Evolutionary conservation across 2,113 vertebrate genomes (phyloP), one percentile per base, ranked within the genome.

Genomic region (Ascaphus truei): DNA sequence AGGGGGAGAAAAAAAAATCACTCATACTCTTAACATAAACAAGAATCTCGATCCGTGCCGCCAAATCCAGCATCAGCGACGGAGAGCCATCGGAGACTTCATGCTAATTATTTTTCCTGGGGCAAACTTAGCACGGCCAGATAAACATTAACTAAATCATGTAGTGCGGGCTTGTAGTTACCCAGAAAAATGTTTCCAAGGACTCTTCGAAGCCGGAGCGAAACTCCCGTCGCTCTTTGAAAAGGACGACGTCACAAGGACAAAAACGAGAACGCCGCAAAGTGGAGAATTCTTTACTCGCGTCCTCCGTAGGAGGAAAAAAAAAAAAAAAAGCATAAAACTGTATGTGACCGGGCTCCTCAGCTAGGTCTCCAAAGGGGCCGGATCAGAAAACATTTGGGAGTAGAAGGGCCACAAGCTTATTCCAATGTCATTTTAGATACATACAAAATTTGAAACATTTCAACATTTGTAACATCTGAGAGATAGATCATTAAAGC

Each of bases 251-350:
- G 18, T 9, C 6, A 9, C 51, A 30, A 55, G 51, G 51, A 7
- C 51, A 10, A 27, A 26, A 2, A n/a, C n/a, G n/a, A n/a, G n/a
- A n/a, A n/a, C n/a, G n/a, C n/a, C n/a, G n/a, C n/a, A n/a, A n/a
- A n/a, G n/a, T n/a, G n/a, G n/a, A n/a, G n/a, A n/a, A n/a, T n/a
- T n/a, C n/a, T n/a, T n/a, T n/a, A n/a, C n/a, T n/a, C n/a, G n/a
- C n/a, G n/a, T n/a, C n/a, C n/a, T n/a, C n/a, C n/a, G n/a, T n/a
- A n/a, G n/a, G n/a, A n/a, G n/a, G n/a, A n/a, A n/a, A n/a, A n/a
- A n/a, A n/a, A n/a, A n/a, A n/a, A n/a, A n/a, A n/a, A n/a, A 22
- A 37, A 3, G 11, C 22, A 51, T 22, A 75, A 77, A 22, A 73
- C 68, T n/a, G n/a, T n/a, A n/a, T n/a, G n/a, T 11, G 69, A 75